Percentiles rank a stretch among this genome's conserved stretches.
These are phyloP conservation scores for Apogon hyalosoma DNA, from an alignment of 2,797 vertebrate species.

Conservation along the genomic window DNA sequence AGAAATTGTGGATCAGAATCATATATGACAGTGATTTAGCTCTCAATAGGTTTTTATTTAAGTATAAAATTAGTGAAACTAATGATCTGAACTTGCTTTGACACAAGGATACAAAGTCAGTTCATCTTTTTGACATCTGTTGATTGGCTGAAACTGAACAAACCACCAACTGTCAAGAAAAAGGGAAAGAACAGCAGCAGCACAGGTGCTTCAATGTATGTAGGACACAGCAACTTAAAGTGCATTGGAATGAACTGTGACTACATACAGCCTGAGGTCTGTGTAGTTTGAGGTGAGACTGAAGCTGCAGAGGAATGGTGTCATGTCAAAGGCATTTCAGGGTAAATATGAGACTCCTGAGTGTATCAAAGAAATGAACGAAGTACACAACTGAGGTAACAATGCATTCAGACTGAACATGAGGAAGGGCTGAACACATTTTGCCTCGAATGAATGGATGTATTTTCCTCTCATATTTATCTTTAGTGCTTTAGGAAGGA, in stretches of 20 bases:
- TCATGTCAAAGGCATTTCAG: slow-evolving; percentile 3
- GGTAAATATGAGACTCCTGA: background rate
- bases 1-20: too few species aligned
- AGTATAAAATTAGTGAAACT: too few species aligned
- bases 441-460: too few species aligned
- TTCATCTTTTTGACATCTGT: background rate
- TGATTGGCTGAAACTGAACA: slow-evolving; percentile 16
- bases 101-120: background rate
- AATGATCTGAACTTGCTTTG: background rate
- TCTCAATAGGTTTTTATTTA: too few species aligned
- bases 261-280: slow-evolving; percentile 34
- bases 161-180: slow-evolving; percentile 48
- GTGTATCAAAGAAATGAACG: background rate
- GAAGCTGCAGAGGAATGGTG: background rate
- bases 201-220: slow-evolving; percentile 39
- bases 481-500: too few species aligned
- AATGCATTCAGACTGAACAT: background rate
- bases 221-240: slow-evolving; percentile 11
- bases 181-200: background rate
- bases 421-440: too few species aligned
- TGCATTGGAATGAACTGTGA: slow-evolving; percentile 12
- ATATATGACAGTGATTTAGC: too few species aligned
- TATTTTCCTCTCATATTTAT: too few species aligned
- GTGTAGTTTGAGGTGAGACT: slow-evolving; percentile 27
- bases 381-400: background rate